Evolutionary conservation across 2,113 vertebrate genomes (phyloP).

Genomic region (Sturnira hondurensis): DNA sequence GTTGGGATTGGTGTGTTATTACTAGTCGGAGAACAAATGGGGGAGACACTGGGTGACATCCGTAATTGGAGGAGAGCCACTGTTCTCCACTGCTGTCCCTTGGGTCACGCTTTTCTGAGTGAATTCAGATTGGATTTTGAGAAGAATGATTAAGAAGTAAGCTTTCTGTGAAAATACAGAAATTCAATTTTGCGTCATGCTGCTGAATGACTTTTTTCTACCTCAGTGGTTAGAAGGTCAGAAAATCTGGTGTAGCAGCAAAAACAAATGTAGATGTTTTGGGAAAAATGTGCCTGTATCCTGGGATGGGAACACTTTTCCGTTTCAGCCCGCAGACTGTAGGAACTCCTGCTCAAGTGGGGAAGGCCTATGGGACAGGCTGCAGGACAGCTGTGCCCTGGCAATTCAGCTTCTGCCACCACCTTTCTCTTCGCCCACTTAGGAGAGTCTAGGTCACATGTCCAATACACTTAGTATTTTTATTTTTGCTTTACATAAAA

Average conservation of each 20-base stretch:
- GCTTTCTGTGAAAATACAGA: neutral
- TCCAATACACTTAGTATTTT: neutral
- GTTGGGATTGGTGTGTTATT: neutral
- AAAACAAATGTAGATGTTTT: neutral
- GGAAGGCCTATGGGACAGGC: neutral
- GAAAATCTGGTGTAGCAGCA: neutral
- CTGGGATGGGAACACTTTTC: neutral
- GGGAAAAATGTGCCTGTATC: neutral
- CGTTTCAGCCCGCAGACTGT: neutral
- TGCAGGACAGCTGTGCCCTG: neutral
- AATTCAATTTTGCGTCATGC: constrained; percentile 25
- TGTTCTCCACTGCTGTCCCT: neutral
- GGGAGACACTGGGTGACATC: neutral
- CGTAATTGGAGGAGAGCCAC: neutral
- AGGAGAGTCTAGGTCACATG: neutral
- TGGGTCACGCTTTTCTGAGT: neutral
- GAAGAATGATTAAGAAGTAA: constrained; percentile 1
- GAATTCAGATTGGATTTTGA: constrained; percentile 12
- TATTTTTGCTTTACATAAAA: neutral
- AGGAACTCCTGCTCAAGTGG: neutral
- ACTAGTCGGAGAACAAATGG: neutral
- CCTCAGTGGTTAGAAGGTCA: neutral
- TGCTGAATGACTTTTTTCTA: neutral
- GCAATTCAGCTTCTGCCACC: neutral
- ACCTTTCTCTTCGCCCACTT: neutral